These are phyloP conservation scores for Drosophila bocqueti DNA, from an alignment of 1,140 invertebrate species.

Conservation along the genomic window DNA sequence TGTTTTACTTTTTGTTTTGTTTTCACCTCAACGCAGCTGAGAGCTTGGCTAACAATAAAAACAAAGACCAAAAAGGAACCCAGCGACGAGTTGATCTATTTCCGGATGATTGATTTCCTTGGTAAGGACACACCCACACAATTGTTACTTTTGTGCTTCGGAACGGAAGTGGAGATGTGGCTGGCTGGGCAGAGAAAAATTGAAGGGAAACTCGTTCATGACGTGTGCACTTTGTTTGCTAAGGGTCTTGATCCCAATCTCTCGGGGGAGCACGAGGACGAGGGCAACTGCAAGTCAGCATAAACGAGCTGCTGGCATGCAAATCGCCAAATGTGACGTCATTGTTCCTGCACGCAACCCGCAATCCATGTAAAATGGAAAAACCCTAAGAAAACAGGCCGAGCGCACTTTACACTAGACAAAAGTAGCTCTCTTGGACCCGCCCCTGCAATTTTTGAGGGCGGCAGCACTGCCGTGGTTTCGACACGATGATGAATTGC, in stretches of 20 bases:
- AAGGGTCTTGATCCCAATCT: conserved; percentile 44
- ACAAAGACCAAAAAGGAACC: conserved; percentile 58
- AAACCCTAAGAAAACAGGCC: conserved; percentile 18
- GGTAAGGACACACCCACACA: conserved; percentile 50
- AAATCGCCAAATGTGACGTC: conserved; percentile 68
- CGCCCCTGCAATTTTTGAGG: conserved; percentile 18
- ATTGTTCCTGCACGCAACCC: conserved; percentile 60
- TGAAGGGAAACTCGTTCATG: conserved; percentile 40
- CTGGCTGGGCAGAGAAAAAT: background rate
- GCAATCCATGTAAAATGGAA: conserved; percentile 20
- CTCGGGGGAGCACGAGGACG: background rate
- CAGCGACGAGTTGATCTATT: conserved; percentile 71
- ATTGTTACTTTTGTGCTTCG: conserved; percentile 36
- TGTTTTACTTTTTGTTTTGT: conserved; percentile 14
- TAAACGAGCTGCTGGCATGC: conserved; percentile 74
- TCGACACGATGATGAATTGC: conserved; percentile 73
- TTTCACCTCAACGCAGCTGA: conserved; percentile 30
- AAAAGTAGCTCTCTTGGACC: conserved; percentile 21
- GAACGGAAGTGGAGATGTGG: conserved; percentile 32
- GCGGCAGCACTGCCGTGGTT: conserved; percentile 13
- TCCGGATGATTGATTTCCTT: conserved; percentile 79
- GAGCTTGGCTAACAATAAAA: conserved; percentile 52
- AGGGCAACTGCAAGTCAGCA: conserved; percentile 69
- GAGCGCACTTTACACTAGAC: conserved; percentile 50
- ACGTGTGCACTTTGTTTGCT: conserved; percentile 63